Evolutionary conservation across 2,888 invertebrate genomes (phyloP), one percentile per base, ranked within the genome.

Genomic region (Cylindroiulus punctatus): DNA sequence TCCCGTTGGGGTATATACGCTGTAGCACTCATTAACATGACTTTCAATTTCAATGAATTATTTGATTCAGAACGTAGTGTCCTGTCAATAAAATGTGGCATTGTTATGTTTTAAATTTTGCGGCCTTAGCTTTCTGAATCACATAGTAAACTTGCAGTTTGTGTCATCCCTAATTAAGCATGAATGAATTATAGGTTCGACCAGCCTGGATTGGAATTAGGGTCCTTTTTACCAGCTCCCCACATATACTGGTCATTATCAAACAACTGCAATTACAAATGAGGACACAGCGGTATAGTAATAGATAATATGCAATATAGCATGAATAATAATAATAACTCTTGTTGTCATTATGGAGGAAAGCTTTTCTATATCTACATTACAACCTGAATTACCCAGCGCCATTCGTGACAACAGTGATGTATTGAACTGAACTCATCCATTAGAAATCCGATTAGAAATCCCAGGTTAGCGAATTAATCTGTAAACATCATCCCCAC

Each of bases 381-480:
- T n/a, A n/a, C n/a, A n/a, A n/a, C n/a, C n/a, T 52, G n/a, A 52
- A 52, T 52, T 8, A 19, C 52, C 10, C 52, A n/a, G 52, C 10
- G 52, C 52, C n/a, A 52, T 19, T n/a, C n/a, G n/a, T 52, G 14
- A 8, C 52, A n/a, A n/a, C 19, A 52, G n/a, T 52, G 52, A 52
- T 52, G 0, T 19, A n/a, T 52, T 52, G n/a, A 4, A 52, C 14
- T 52, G n/a, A 4, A 52, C 14, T 19, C n/a, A n/a, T 52, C 52
- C 52, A n/a, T 52, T 52, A 52, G 52, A 52, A n/a, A n/a, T 52
- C n/a, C 52, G 4, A 52, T 52, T 52, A 52, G 52, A 52, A 52
- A n/a, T 52, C 52, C 52, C 52, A 52, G n/a, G 52, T 52, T n/a
- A 52, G 52, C 8, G 8, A 44, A 14, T 8, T 44, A 44, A 44